Conservation (phyloP, 1,140 invertebrate species). For the Oryzaephilus surinamensis region DNA sequence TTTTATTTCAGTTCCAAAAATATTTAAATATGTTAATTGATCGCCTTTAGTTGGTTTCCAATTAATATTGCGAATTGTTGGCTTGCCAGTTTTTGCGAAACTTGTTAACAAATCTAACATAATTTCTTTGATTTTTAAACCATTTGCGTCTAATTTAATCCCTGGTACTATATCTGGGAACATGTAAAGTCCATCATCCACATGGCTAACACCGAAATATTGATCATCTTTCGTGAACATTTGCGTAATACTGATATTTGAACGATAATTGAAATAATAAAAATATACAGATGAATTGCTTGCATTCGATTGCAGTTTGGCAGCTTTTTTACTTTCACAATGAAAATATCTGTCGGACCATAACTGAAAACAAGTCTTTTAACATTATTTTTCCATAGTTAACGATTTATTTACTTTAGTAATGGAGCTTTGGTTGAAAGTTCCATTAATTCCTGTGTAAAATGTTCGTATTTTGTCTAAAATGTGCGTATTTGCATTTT, state of each 20-base stretch:
- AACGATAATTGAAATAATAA: slow-evolving; percentile 43
- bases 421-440: slow-evolving; percentile 6
- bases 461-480: neutral
- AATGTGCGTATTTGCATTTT: slow-evolving; percentile 7
- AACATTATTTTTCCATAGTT: neutral
- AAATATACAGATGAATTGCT: slow-evolving; percentile 45
- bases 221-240: neutral
- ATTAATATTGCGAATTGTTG: slow-evolving; percentile 4
- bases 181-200: neutral
- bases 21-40: neutral
- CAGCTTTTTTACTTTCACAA: slow-evolving; percentile 41
- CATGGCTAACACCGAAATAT: slow-evolving; percentile 6
- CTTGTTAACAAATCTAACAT: slow-evolving; percentile 4
- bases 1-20: no score
- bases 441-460: slow-evolving; percentile 1
- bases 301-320: slow-evolving; percentile 41
- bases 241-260: neutral
- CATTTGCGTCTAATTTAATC: neutral
- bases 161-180: neutral
- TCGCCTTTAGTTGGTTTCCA: neutral
- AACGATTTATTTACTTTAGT: neutral
- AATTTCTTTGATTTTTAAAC: slow-evolving; percentile 4
- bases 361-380: slow-evolving; percentile 31
- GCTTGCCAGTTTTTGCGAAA: slow-evolving; percentile 12
- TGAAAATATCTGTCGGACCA: slow-evolving; percentile 47